Base-by-base conservation (phyloP, 2,888 invertebrate species). In the Fragum fragum region DNA sequence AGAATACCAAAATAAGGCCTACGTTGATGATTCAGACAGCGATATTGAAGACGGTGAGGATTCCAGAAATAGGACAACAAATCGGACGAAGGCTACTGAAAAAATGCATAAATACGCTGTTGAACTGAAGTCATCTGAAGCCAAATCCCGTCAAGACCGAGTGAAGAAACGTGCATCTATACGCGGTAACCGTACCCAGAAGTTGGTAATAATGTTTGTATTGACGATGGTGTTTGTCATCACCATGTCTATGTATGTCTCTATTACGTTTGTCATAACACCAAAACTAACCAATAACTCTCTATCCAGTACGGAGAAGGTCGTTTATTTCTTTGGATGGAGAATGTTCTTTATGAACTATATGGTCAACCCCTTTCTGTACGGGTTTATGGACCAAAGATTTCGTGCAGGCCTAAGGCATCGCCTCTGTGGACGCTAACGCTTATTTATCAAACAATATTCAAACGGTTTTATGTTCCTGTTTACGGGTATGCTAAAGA, bases 221-320 rank as follows among this genome's bases (percentile, higher is more conserved):
- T 42, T 66, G 21, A 66, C 66, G n/a, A 66, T 66, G 66, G 66
- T 66, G 21, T 66, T 66, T 66, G 66, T 66, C 1, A 26, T 39
- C 5, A 66, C 66, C 42, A 66, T 42, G 66, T 21, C 66, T 21
- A 42, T 66, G 42, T 66, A 42, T 2, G 42, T 66, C 18, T 66
- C 26, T 6, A 23, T 42, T 11, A 42, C 66, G 18, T n/a, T 42
- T 1, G 39, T 26, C 23, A 39, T 66, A 42, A 66, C 47, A 21
- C 66, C 66, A 6, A 66, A 42, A 42, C 26, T 66, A 11, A 21
- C 18, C 36, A 14, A 66, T 14, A 66, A 39, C 23, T 42, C 66
- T 14, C 21, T 66, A 26, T 66, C 66, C n/a, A 23, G 26, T 11
- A 66, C 66, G 11, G 42, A 66, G 26, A 39, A 42, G 66, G 66